phyloP scores from a whole-genome alignment of 1,140 invertebrate genomes.

The Zaprionus lachaisei region DNA sequence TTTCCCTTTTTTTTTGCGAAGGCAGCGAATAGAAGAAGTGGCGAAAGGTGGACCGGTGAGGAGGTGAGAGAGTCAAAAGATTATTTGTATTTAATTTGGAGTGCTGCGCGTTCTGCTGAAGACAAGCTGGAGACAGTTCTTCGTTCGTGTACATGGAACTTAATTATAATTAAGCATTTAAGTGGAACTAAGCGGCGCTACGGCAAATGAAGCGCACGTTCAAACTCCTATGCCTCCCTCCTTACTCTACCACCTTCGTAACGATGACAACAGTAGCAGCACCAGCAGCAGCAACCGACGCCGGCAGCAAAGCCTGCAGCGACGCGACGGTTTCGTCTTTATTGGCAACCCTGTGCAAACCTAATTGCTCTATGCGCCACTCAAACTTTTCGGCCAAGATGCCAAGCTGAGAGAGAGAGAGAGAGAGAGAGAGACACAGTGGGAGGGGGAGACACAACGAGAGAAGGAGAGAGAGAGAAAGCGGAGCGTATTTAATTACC shows the following conservation, averaged over 20 bases:
- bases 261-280: conserved; percentile 35
- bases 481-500: conserved; percentile 68
- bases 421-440: background rate
- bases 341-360: conserved; percentile 61
- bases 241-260: background rate
- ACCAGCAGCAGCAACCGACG: background rate
- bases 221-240: background rate
- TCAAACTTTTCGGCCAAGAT: conserved; percentile 51
- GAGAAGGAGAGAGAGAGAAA: background rate
- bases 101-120: conserved; percentile 52
- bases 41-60: background rate
- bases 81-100: conserved; percentile 82
- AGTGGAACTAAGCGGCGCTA: conserved; percentile 70
- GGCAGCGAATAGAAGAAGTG: background rate
- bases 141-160: conserved; percentile 62
- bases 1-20: background rate
- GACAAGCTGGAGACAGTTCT: conserved; percentile 48
- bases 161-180: conserved; percentile 83
- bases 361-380: conserved; percentile 68
- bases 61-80: conserved; percentile 68
- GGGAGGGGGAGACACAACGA: background rate
- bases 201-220: conserved; percentile 70
- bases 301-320: background rate
- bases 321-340: conserved; percentile 50
- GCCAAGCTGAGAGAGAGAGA: conserved; percentile 9